Evolutionary conservation across 2,797 vertebrate genomes (phyloP).

Genomic region (Fundulus diaphanus): DNA sequence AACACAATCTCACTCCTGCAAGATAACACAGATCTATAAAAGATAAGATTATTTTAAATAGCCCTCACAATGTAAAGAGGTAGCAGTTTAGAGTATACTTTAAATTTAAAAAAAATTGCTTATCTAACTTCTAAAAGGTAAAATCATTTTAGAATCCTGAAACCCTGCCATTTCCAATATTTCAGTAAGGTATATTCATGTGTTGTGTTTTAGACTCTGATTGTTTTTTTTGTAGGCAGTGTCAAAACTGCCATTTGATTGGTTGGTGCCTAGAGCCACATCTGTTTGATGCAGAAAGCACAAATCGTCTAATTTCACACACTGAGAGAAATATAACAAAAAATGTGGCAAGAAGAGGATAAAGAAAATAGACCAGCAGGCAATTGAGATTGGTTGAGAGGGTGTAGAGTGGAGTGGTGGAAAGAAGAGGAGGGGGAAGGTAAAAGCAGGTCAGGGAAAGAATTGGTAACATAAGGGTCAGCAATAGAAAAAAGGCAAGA

Average conservation of each 20-base stretch:
- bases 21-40: not conserved
- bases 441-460: conserved; percentile 22
- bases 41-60: not conserved
- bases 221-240: conserved; percentile 25
- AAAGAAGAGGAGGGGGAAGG: not conserved
- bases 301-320: conserved; percentile 71
- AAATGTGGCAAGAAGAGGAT: conserved; percentile 28
- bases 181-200: conserved; percentile 13
- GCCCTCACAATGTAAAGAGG: not conserved
- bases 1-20: not conserved
- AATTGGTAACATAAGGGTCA: conserved; percentile 21
- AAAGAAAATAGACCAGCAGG: conserved; percentile 42
- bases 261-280: conserved; percentile 53
- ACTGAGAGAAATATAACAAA: conserved; percentile 50
- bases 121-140: not conserved
- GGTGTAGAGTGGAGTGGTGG: not conserved
- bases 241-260: conserved; percentile 39
- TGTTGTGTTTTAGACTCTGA: conserved; percentile 27
- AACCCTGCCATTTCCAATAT: conserved; percentile 32
- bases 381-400: conserved; percentile 26
- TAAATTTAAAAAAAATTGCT: not conserved
- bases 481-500: conserved; percentile 15
- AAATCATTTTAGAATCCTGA: conserved; percentile 3
- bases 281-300: conserved; percentile 61
- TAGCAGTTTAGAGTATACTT: not conserved